These are phyloP conservation scores for Calosoma granatense DNA, from an alignment of 1,140 invertebrate species.

Conservation along the genomic window DNA sequence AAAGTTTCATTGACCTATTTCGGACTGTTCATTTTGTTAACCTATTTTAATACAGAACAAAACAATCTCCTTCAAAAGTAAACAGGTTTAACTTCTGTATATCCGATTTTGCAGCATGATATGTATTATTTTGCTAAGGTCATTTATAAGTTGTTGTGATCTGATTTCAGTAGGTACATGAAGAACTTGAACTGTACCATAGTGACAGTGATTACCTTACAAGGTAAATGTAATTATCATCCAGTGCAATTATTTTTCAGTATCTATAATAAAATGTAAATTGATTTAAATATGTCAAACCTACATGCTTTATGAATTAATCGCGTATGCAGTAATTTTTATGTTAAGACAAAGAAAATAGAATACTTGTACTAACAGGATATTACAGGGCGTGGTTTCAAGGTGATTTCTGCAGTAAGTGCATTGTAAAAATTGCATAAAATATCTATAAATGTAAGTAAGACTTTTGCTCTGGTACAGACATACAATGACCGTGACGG, in stretches of 20 bases:
- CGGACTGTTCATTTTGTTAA: too few species aligned
- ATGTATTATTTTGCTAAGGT: too few species aligned
- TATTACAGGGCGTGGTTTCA: conserved; percentile 1
- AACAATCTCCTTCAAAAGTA: too few species aligned
- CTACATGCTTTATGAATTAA: not conserved
- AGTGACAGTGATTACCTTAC: conserved; percentile 2
- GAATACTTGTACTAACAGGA: not conserved
- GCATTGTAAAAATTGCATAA: not conserved
- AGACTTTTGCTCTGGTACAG: too few species aligned
- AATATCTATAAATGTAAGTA: too few species aligned
- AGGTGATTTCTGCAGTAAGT: not conserved
- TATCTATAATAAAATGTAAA: not conserved
- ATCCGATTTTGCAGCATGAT: too few species aligned
- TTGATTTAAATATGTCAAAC: not conserved
- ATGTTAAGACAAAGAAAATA: not conserved
- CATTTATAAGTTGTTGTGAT: too few species aligned
- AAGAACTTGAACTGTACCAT: too few species aligned
- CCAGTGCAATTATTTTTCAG: not conserved
- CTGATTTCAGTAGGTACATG: too few species aligned
- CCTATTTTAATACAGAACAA: too few species aligned
- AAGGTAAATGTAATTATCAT: not conserved
- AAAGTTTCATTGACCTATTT: too few species aligned
- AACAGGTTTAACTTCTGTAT: too few species aligned
- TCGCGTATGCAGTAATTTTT: not conserved
- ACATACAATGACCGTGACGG: not conserved